A percentile compares a stretch with the other conserved stretches of the same genome.
Conservation (phyloP, 1,140 invertebrate genomes). For the Pseudomyrmex concolor region DNA sequence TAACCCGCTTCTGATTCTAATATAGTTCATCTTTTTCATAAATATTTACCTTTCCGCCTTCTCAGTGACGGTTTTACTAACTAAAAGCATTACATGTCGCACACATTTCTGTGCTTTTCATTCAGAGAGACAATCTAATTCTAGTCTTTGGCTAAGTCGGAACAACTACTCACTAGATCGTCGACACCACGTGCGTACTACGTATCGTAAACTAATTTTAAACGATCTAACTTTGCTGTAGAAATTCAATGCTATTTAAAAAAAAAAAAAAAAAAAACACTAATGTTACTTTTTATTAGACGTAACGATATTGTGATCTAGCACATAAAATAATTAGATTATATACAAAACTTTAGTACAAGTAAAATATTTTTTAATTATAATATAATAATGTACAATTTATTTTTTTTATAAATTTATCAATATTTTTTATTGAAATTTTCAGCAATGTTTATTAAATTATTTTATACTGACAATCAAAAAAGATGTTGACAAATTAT, state of each 20-base stretch:
- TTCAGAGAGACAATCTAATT: background rate
- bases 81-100: background rate
- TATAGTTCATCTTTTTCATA: background rate
- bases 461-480: background rate
- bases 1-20: constrained; percentile 35
- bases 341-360: background rate
- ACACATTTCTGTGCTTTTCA: background rate
- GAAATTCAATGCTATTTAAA: background rate
- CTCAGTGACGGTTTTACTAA: background rate
- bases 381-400: no score
- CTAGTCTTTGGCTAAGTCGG: background rate
- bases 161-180: background rate
- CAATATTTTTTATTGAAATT: no score
- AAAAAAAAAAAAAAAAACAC: no score
- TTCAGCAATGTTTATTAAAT: background rate
- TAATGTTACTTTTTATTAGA: background rate
- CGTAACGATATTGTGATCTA: background rate
- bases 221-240: background rate
- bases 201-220: background rate
- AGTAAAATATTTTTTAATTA: background rate
- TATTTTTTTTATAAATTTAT: no score
- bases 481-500: background rate
- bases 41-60: constrained; percentile 13
- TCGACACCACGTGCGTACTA: background rate
- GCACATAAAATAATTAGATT: background rate